Conservation (phyloP, 2,113 vertebrate species). For the Dicerorhinus sumatrensis region DNA sequence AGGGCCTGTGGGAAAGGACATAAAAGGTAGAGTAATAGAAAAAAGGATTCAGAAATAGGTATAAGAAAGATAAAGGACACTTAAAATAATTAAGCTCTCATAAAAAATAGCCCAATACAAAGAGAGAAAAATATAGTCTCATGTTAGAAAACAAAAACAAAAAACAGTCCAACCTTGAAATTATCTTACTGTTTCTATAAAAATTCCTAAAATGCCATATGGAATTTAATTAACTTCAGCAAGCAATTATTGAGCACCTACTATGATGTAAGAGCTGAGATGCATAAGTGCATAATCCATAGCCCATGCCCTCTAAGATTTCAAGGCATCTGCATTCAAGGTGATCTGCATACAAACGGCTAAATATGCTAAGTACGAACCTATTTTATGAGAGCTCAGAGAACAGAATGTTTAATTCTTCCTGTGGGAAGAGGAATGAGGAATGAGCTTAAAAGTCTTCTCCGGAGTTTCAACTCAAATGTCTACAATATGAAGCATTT, state of each 20-base stretch:
- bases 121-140: not conserved
- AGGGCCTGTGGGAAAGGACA: not conserved
- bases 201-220: not conserved
- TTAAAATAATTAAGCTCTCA: not conserved
- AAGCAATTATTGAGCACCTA: not conserved
- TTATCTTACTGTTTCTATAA: not conserved
- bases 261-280: not conserved
- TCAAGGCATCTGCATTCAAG: not conserved
- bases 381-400: not conserved
- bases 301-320: not conserved
- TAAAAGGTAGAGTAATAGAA: not conserved
- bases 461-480: not conserved
- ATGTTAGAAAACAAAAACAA: not conserved
- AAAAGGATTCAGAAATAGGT: not conserved
- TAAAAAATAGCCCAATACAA: not conserved
- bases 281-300: not conserved
- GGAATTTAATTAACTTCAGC: not conserved
- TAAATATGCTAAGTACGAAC: not conserved
- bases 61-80: not conserved
- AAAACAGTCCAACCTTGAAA: not conserved
- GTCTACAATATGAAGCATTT: not conserved
- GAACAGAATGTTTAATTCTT: not conserved
- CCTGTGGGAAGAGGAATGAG: not conserved
- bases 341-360: not conserved
- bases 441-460: not conserved